Evolutionary conservation across 2,888 invertebrate species (phyloP), one percentile per base, ranked within the genome.

Genomic region (Phrixothrix hirtus): DNA sequence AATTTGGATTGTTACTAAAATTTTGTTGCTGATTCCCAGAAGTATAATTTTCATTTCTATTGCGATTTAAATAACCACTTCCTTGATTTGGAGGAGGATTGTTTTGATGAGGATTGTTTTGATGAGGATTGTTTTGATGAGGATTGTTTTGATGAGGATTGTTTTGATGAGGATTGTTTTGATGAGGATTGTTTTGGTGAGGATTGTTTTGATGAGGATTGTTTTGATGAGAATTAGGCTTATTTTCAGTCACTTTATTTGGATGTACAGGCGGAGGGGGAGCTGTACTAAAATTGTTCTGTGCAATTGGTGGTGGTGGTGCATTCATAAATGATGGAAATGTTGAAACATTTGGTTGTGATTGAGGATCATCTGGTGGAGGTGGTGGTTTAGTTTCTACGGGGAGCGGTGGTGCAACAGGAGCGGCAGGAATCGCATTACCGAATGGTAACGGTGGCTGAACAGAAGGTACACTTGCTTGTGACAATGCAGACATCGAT

Each of bases 401-500:
- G n/a, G 78, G 78, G 50, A 78, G 69, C 25, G 80, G 79, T 14
- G 80, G 80, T 38, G 77, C 35, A 9, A 10, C 10, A n/a, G n/a
- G 78, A 5, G 65, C 63, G 4, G 66, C 55, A 16, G 68, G 61
- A 1, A 77, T 76, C 26, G 61, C 54, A 29, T 66, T 51, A 38
- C 68, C 56, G 27, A 63, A 58, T 42, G 69, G 56, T 25, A 66
- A 54, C 29, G 67, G 62, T 31, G 73, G 64, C 35, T 55, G 57
- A 13, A n/a, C n/a, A n/a, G 46, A 12, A 5, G 54, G 46, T 11
- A 58, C 32, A 15, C 49, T 57, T 38, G 58, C 49, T 45, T 59
- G 57, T 16, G 66, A 55, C 55, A 74, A 57, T 11, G 74, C 73
- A 47, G 70, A 77, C 69, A 80, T 69, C 5, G 79, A 77, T 65